Evolutionary conservation across 2,888 invertebrate species (phyloP).

Genomic region (Trissolcus brochymenae): DNA sequence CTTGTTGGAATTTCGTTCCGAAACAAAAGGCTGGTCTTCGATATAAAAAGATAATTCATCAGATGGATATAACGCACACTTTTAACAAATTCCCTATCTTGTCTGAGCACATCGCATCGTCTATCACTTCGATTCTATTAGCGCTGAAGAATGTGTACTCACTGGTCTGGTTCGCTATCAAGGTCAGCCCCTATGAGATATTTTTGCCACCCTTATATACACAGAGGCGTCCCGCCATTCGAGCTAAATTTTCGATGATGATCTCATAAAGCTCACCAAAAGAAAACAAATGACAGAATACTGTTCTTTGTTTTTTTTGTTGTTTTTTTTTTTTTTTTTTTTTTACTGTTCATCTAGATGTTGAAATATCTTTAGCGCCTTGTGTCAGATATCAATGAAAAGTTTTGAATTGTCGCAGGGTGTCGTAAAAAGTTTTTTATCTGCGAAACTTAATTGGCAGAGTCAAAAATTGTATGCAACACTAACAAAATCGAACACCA

Average conservation of each 20-base stretch:
- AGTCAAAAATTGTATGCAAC: no score
- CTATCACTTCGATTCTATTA: constrained; percentile 28
- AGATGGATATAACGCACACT: constrained; percentile 4
- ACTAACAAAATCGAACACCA: no score
- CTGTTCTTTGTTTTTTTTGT: no score
- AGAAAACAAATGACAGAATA: neutral
- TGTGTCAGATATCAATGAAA: no score
- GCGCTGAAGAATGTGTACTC: constrained; percentile 12
- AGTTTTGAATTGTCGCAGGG: no score
- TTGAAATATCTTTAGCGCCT: neutral
- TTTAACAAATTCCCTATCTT: constrained; percentile 11
- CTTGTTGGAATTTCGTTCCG: neutral
- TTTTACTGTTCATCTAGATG: neutral
- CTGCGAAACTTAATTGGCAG: no score
- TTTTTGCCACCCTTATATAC: neutral
- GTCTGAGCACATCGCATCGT: constrained; percentile 20
- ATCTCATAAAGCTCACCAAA: no score
- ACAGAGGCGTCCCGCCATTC: no score
- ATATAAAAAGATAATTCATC: constrained; percentile 26
- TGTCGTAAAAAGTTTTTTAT: no score
- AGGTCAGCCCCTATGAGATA: constrained; percentile 16
- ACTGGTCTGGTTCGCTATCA: constrained; percentile 7
- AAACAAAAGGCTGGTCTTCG: neutral
- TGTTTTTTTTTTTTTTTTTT: neutral
- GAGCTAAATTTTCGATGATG: no score